Evolutionary conservation across 1,140 invertebrate genomes (phyloP), one percentile per base, ranked within the genome.

Genomic region (Lepidostoma basale): DNA sequence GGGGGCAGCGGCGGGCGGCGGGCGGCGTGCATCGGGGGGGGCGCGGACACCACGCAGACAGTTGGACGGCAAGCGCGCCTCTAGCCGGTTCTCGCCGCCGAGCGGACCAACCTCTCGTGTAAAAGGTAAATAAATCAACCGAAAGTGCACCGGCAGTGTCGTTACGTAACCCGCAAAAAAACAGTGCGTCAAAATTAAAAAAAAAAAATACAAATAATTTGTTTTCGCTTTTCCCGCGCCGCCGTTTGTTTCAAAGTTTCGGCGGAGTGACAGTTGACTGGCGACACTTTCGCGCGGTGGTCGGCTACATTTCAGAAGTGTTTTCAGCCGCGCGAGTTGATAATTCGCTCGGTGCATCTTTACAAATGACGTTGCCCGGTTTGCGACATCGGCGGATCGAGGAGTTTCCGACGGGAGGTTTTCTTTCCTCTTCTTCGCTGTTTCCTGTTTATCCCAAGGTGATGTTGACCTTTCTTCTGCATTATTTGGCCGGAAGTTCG

Each of bases 61-160:
- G 69, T 70, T 58, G 62, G 69, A 65, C 69, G 69, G 62, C 69
- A 56, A 30, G n/a, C 44, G 12, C 36, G 62, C 62, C 44, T 22
- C 26, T 49, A 26, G 62, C 45, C 62, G 63, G 63, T 63, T 58
- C 69, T 44, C 64, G 65, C 44, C 33, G 63, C 65, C 44, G 64
- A 66, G 63, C 63, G 25, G 39, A 39, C 30, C 23, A 23, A 16
- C 42, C 42, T 62, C 16, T 63, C 49, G 20, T 47, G 42, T 62
- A 52, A 33, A 52, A 68, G 58, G 67, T 62, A 68, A 60, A 68
- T 42, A 49, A 63, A 49, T 62, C 40, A 16, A 36, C 8, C 28
- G 33, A 62, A 52, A 45, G 47, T 62, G 63, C 63, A 65, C 49
- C 49, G 59, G 56, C 23, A 58, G 56, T 36, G 62, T 44, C 45